Base-by-base conservation (phyloP, 2,888 invertebrate species). In the Pristionchus japonicus region DNA sequence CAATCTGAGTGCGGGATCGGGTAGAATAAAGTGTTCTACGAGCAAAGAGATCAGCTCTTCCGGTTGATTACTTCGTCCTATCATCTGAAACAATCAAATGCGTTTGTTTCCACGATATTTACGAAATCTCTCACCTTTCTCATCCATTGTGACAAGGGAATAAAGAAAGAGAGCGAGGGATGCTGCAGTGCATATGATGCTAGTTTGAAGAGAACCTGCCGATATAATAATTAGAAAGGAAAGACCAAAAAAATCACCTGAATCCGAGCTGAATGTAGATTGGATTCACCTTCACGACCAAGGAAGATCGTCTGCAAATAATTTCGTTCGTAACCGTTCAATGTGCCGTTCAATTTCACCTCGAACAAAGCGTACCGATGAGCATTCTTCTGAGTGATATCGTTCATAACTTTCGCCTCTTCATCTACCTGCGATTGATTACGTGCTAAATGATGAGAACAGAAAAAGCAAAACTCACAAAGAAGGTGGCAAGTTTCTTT, bases 281-380 rank as follows among this genome's bases (percentile, higher is more conserved):
- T 47, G 2, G 89, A 40, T 47, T 92, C 92, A 4, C 90, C 91
- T 47, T 90, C 86, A 61, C 91, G 84, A 3, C 91, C 92, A 3
- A 92, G 88, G 64, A 92, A 92, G 34, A 92, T 89, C n/a, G 91
- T 49, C 86, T 86, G 31, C 37, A n/a, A n/a, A n/a, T n/a, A n/a
- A n/a, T n/a, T n/a, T n/a, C n/a, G n/a, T n/a, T n/a, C n/a, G n/a
- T n/a, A n/a, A n/a, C n/a, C n/a, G n/a, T n/a, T n/a, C 11, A 7
- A 34, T 49, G 20, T 23, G 0, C 0, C 17, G 40, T 4, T 1
- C 17, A 64, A 27, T 49, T 47, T 49, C 49, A 86, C 86, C 49
- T 86, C 86, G 34, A 86, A 86, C 7, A 86, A 47, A 40, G 67
- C 47, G 40, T 70, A 86, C 3, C 86, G 86, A 47, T 86, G 43